Evolutionary conservation across 2,113 vertebrate genomes (phyloP).

Genomic region (Sminthopsis crassicaudata): DNA sequence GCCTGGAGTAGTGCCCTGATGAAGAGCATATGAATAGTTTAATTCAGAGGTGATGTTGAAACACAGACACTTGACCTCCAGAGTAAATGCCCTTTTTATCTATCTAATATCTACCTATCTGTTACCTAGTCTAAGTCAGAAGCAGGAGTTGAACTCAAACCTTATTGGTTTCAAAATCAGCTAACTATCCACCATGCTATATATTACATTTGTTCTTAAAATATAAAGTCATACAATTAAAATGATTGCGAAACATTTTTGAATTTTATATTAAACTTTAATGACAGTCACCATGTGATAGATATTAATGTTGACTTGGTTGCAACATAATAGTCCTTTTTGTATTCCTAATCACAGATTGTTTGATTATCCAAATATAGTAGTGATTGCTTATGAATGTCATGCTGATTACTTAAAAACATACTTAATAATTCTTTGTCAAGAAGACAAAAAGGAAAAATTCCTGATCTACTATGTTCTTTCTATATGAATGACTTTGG

Average conservation of each 20-base stretch:
- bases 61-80: background rate
- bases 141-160: background rate
- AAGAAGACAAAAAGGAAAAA: background rate
- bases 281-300: background rate
- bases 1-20: background rate
- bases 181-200: background rate
- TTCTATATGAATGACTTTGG: background rate
- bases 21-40: background rate
- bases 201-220: background rate
- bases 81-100: background rate
- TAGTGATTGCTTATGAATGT: slow-evolving; percentile 36
- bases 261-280: background rate
- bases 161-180: background rate
- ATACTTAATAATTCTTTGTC: background rate
- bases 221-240: background rate
- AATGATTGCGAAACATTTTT: background rate
- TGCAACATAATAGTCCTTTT: slow-evolving; percentile 17
- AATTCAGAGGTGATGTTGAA: background rate
- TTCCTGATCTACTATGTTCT: background rate
- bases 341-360: slow-evolving; percentile 32
- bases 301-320: background rate
- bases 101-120: background rate
- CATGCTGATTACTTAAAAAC: slow-evolving; percentile 21
- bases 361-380: slow-evolving; percentile 18
- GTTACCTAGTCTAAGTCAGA: background rate